Evolutionary conservation across 53 echinoderm and acorn worm species (phyloP), one percentile per base, ranked within the genome.

Genomic region (Temnopleurus reevesii): DNA sequence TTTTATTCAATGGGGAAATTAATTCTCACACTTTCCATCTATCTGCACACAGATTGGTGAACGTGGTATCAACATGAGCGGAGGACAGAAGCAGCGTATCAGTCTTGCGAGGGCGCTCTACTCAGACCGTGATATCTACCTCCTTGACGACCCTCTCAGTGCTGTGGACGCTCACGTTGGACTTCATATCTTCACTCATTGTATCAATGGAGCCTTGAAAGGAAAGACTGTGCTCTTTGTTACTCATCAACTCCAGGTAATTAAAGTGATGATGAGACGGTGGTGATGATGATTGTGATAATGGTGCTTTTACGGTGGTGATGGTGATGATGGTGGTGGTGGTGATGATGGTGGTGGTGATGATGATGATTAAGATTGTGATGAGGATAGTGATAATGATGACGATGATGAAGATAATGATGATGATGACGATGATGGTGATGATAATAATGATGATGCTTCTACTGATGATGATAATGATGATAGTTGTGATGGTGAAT

Each of bases 171-270:
- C 94, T 29, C 97, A 97, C 51, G 97, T 97, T 29, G 99, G 99
- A 28, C 89, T 92, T 43, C 99, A 98, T 46, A 98, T 98, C 77
- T 98, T 98, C 76, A 93, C 92, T 1, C 92, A 98, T 47, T 98
- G 94, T 59, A 98, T 98, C 90, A 91, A 89, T 61, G 91, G 87
- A 0, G 94, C 95, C 26, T 91, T 98, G 38, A 93, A 90, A 46
- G 91, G 93, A 3, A 98, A 98, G 76, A 98, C 99, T 4, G 92
- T 98, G 1, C 82, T 98, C 5, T 96, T 98, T 86, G 89, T 98
- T n/a, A 98, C 99, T 33, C 99, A 98, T 91, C 99, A 98, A 51
- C 90, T 98, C 27, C 99, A 98, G 94, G 99, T 98, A 89, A 83
- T n/a, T 3, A 0, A 3, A 47, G n/a, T n/a, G n/a, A n/a, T n/a